Conservation (phyloP, 2,888 invertebrate species). For the Ormyrus rosae region DNA sequence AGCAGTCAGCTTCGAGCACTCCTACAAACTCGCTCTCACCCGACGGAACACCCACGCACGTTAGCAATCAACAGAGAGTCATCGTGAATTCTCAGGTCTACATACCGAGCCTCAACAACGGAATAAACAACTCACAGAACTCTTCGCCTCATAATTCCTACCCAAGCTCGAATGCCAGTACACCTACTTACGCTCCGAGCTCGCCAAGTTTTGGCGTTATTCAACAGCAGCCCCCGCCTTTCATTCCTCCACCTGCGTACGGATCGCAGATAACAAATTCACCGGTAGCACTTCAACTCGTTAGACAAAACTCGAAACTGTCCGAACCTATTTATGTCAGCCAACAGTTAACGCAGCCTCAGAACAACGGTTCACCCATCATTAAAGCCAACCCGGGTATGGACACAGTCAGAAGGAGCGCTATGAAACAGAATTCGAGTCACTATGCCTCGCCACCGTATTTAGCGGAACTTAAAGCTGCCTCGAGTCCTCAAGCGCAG, state of each 20-base stretch:
- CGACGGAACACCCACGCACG: constrained; percentile 76
- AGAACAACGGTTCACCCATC: constrained; percentile 56
- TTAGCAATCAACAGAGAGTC: constrained; percentile 61
- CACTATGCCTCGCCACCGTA: constrained; percentile 77
- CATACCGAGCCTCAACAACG: constrained; percentile 60
- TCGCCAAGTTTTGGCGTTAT: constrained; percentile 67
- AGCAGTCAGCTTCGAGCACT: constrained; percentile 67
- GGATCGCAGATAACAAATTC: constrained; percentile 19
- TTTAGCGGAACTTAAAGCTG: constrained; percentile 79
- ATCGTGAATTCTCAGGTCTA: constrained; percentile 65
- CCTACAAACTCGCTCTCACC: constrained; percentile 76
- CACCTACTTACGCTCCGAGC: constrained; percentile 68
- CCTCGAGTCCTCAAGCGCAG: constrained; percentile 78
- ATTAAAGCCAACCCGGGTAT: constrained; percentile 70
- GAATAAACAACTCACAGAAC: constrained; percentile 61
- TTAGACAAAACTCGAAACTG: constrained; percentile 67
- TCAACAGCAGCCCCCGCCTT: constrained; percentile 64
- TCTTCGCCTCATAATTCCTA: constrained; percentile 70
- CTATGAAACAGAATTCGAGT: constrained; percentile 69
- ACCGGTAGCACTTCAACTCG: constrained; percentile 65
- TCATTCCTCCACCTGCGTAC: constrained; percentile 60
- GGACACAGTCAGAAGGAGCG: constrained; percentile 73
- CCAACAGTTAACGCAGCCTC: constrained; percentile 56
- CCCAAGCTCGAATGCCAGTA: constrained; percentile 69
- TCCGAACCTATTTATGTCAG: constrained; percentile 66